phyloP scores from a whole-genome alignment of 2,888 invertebrate genomes.

The Chalcosyrphus nemorum region DNA sequence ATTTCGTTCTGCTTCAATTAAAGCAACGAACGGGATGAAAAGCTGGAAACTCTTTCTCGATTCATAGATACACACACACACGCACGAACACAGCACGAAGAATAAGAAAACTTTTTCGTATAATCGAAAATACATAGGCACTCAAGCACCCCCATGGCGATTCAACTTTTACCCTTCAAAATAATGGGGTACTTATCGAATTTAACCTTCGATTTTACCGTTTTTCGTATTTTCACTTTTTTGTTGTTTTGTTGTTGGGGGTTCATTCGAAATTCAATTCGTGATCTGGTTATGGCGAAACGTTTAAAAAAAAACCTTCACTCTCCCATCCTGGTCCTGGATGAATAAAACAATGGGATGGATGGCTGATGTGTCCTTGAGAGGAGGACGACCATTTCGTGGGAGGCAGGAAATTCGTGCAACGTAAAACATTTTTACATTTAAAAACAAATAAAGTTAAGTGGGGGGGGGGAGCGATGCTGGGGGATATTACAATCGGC shows the following conservation, averaged over 20 bases:
- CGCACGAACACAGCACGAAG: not conserved
- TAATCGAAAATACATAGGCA: slow-evolving; percentile 27
- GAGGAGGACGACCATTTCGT: not conserved
- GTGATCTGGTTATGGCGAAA: slow-evolving; percentile 35
- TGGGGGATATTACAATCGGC: slow-evolving; percentile 38
- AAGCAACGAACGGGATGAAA: slow-evolving; percentile 34
- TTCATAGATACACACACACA: not conserved
- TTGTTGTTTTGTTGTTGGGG: not conserved
- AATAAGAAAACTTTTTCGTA: slow-evolving; percentile 35
- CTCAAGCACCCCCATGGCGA: slow-evolving; percentile 53
- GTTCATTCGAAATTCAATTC: slow-evolving; percentile 38
- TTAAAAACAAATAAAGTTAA: slow-evolving; percentile 60
- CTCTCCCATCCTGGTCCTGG: not conserved
- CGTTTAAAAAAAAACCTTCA: slow-evolving; percentile 18
- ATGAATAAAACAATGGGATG: slow-evolving; percentile 37
- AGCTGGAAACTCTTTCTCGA: slow-evolving; percentile 1
- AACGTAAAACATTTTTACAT: slow-evolving; percentile 43
- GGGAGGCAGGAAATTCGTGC: not conserved
- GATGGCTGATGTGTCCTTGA: slow-evolving; percentile 3
- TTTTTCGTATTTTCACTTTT: slow-evolving; percentile 4
- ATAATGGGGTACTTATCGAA: slow-evolving; percentile 64
- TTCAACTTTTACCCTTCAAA: slow-evolving; percentile 60
- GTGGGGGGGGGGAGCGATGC: slow-evolving; percentile 24
- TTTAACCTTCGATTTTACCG: slow-evolving; percentile 62
- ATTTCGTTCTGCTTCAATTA: slow-evolving; percentile 51